A percentile compares a stretch with the other conserved stretches of the same genome.
These are phyloP conservation scores for Agriopis aurantiaria DNA, from an alignment of 2,888 invertebrate genomes.

Conservation along the genomic window DNA sequence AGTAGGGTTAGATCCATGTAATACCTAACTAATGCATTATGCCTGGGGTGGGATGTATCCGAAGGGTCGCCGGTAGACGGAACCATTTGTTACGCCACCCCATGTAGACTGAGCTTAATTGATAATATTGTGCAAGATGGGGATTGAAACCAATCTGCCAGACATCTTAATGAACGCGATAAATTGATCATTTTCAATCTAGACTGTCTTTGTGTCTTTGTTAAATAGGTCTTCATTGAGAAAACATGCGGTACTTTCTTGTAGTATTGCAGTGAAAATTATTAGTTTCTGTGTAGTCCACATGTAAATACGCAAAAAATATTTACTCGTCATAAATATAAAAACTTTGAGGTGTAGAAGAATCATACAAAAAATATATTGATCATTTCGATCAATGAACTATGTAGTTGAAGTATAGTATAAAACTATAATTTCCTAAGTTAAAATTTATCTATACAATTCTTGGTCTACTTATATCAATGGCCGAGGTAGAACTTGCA, in stretches of 20 bases:
- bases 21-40: constrained; percentile 38
- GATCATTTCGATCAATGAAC: too few species aligned
- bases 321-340: not conserved
- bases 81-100: constrained; percentile 39
- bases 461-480: too few species aligned
- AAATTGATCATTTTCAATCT: constrained; percentile 34
- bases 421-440: too few species aligned
- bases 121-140: constrained; percentile 43
- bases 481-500: too few species aligned
- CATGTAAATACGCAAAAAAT: not conserved
- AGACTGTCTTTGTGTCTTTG: constrained; percentile 28
- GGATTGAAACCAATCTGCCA: constrained; percentile 44
- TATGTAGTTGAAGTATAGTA: too few species aligned
- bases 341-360: not conserved
- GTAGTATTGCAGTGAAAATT: not conserved
- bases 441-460: too few species aligned
- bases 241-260: constrained; percentile 7
- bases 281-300: not conserved
- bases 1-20: not conserved
- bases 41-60: constrained; percentile 25
- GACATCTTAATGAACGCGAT: constrained; percentile 46
- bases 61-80: constrained; percentile 15
- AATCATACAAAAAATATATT: too few species aligned
- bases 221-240: constrained; percentile 27
- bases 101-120: constrained; percentile 42